Conservation (phyloP, 2,888 invertebrate species). For the Kuschelorhynchus macadamiae region DNA sequence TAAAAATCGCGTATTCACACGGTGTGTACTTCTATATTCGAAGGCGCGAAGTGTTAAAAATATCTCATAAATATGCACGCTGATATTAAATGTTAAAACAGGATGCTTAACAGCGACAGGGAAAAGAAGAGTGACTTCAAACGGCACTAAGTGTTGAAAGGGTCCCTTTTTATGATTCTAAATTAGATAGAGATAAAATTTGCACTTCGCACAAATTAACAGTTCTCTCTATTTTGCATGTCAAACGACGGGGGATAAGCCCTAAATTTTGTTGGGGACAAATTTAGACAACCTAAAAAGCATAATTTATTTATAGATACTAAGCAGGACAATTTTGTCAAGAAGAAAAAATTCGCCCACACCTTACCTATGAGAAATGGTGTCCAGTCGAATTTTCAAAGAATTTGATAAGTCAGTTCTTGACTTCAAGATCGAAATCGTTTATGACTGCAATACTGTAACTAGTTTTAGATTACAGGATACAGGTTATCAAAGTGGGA, state of each 20-base stretch:
- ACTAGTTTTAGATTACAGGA: too few relatives aligned
- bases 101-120: constrained; percentile 59
- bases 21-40: background rate
- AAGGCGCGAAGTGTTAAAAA: constrained; percentile 57
- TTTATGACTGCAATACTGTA: too few relatives aligned
- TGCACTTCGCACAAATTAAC: constrained; percentile 66
- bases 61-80: constrained; percentile 65
- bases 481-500: too few relatives aligned
- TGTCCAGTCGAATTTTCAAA: too few relatives aligned
- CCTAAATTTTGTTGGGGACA: constrained; percentile 44
- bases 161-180: constrained; percentile 59
- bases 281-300: constrained; percentile 43
- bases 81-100: constrained; percentile 67
- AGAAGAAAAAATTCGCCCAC: too few relatives aligned
- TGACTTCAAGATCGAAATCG: too few relatives aligned
- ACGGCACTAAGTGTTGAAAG: constrained; percentile 65
- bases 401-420: too few relatives aligned
- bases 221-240: constrained; percentile 60
- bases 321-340: constrained; percentile 37
- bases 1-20: constrained; percentile 2
- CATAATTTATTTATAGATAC: constrained; percentile 43
- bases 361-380: too few relatives aligned
- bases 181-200: constrained; percentile 64
- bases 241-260: constrained; percentile 43
- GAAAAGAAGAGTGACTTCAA: constrained; percentile 63